Conservation (phyloP, 2,888 invertebrate genomes). For the Alloscopus bannaensis region DNA sequence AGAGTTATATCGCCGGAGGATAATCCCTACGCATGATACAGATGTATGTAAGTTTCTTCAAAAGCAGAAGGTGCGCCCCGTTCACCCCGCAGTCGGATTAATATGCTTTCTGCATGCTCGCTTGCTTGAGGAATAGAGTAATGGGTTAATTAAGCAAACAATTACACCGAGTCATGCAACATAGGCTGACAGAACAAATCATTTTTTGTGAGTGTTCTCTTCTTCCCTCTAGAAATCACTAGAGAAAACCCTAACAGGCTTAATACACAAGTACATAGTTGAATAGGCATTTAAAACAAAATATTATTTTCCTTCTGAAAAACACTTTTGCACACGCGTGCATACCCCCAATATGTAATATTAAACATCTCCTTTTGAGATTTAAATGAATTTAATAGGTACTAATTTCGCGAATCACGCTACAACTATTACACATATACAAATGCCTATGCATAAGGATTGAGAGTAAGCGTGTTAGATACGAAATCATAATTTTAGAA, state of each 20-base stretch:
- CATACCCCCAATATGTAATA: background rate
- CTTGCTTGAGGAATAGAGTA: slow-evolving; percentile 57
- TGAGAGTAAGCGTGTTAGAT: too few species aligned
- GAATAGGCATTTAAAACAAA: too few species aligned
- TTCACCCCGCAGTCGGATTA: slow-evolving; percentile 4
- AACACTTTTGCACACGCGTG: background rate
- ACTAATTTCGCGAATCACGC: slow-evolving; percentile 38
- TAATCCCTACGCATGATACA: slow-evolving; percentile 10
- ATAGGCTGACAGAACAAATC: slow-evolving; percentile 35
- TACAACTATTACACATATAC: slow-evolving; percentile 4
- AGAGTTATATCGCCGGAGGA: slow-evolving; percentile 34
- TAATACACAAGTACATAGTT: too few species aligned
- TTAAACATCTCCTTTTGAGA: slow-evolving; percentile 14
- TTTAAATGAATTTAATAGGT: slow-evolving; percentile 53
- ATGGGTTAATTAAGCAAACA: slow-evolving; percentile 73
- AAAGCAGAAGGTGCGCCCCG: slow-evolving; percentile 24
- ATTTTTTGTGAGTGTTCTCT: slow-evolving; percentile 18
- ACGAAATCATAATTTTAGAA: too few species aligned
- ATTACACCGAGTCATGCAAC: slow-evolving; percentile 72
- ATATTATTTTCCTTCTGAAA: too few species aligned
- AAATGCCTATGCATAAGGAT: background rate
- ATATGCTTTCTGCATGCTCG: slow-evolving; percentile 13
- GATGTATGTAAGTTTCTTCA: background rate
- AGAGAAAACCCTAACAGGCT: slow-evolving; percentile 1
- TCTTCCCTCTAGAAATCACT: background rate